Base-by-base conservation (phyloP, 2,113 vertebrate species). In the Antigone vipio region DNA sequence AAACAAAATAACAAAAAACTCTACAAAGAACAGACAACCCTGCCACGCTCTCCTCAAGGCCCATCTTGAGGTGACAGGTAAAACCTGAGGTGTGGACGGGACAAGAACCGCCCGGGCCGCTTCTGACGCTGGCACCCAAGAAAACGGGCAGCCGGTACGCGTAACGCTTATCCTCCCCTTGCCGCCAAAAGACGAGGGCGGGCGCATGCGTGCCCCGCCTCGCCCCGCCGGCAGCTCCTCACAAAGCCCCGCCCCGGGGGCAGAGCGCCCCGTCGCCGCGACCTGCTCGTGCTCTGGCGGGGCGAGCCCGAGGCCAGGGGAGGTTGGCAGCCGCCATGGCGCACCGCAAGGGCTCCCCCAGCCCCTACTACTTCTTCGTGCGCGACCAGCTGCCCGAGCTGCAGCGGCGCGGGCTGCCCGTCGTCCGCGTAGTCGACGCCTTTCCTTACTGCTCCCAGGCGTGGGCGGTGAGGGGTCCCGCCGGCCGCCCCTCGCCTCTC, bases 361-460 rank as follows among this genome's bases (percentile, higher is more conserved):
- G 85, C 20, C 62, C 97, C 1, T 98, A 96, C 14, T 94, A 49
- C 15, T 96, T 94, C 34, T 98, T 98, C 74, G 97, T 92, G 49
- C 83, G 77, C 30, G 98, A 98, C 5, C 98, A 93, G 96, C 97
- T 98, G 58, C 98, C 98, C 3, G 88, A 95, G 60, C 92, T 98
- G 42, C 62, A 44, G 81, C 91, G 72, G 35, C 86, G 59, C 4
- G 98, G 98, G 38, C 52, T 98, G 86, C 56, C 94, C 0, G 97
- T 96, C 40, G n/a, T 67, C 8, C 24, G 52, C 2, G 92, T 98
- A 59, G 87, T 13, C 2, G 97, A 98, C 1, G 98, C 97, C 45
- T 22, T 98, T 11, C 98, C 98, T 2, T 78, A 75, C 87, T 98
- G 98, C 92, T 95, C 95, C 1, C 29, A 78, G 11, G 97, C 97